phyloP scores from a whole-genome alignment of 2,888 invertebrate species.

The Diploptera punctata region DNA sequence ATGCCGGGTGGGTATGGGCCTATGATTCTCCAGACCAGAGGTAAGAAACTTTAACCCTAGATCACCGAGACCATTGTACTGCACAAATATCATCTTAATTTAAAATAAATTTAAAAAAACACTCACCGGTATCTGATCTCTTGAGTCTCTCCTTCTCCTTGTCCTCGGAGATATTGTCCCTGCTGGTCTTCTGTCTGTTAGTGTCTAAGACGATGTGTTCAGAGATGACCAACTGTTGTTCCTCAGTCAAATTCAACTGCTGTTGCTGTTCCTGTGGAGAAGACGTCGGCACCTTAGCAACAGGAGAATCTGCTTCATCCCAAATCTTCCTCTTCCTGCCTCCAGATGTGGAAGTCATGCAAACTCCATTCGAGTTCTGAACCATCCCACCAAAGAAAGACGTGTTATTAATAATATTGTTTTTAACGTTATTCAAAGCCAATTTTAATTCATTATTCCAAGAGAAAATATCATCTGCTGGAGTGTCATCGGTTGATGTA shows the following conservation, averaged over 20 bases:
- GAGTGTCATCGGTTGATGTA: neutral
- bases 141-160: slow-evolving; percentile 1
- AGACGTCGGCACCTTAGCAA: slow-evolving; percentile 7
- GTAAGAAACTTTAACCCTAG: too few species aligned
- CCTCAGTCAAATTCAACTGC: neutral
- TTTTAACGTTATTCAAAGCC: slow-evolving; percentile 16
- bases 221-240: slow-evolving; percentile 12
- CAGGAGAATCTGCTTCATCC: slow-evolving; percentile 26
- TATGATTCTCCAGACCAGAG: too few species aligned
- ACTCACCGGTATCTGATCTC: slow-evolving; percentile 20
- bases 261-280: neutral
- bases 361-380: slow-evolving; percentile 4
- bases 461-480: slow-evolving; percentile 18
- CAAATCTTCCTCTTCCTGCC: slow-evolving; percentile 35
- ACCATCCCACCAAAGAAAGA: slow-evolving; percentile 8
- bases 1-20: too few species aligned
- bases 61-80: too few species aligned
- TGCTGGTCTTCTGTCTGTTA: neutral
- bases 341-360: neutral
- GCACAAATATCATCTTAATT: too few species aligned
- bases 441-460: slow-evolving; percentile 31
- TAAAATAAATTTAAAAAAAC: neutral
- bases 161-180: neutral
- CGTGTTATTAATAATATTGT: neutral
- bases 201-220: neutral